Conservation (phyloP, 2,888 invertebrate genomes). For the Mimumesa dahlbomi region DNA sequence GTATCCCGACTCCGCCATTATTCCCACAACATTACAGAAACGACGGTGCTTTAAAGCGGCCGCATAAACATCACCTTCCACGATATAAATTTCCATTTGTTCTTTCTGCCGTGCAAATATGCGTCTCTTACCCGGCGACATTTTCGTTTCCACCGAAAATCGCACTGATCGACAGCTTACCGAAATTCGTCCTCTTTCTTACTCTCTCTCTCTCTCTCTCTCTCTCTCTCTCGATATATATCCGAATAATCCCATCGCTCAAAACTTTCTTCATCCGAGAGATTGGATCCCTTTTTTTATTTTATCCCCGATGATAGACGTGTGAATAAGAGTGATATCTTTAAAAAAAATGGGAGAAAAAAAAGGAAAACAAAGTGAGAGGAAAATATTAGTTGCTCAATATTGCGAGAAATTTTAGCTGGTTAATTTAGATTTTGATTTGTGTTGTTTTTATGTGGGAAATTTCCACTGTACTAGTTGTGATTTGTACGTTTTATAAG, state of each 20-base stretch:
- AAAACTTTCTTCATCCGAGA: background rate
- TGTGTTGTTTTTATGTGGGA: no score
- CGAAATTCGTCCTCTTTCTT: background rate
- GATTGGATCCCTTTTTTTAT: background rate
- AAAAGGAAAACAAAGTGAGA: no score
- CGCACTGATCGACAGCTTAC: conserved; percentile 1
- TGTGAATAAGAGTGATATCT: background rate
- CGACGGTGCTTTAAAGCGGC: conserved; percentile 24
- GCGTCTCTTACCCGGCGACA: background rate
- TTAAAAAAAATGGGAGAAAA: no score
- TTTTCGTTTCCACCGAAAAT: conserved; percentile 5
- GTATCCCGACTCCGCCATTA: conserved; percentile 5
- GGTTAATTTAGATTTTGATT: no score
- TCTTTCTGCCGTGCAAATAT: background rate
- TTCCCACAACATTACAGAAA: conserved; percentile 23
- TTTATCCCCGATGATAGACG: background rate
- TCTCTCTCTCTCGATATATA: no score
- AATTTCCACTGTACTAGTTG: no score
- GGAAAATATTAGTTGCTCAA: no score
- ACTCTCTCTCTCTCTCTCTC: no score
- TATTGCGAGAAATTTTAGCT: no score
- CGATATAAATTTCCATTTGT: conserved; percentile 42
- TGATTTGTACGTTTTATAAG: no score
- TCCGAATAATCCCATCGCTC: background rate
- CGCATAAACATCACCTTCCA: conserved; percentile 22